Evolutionary conservation across 37 sponge, comb jelly and placozoan genomes (phyloP).

Genomic region (Agelas oroides): DNA sequence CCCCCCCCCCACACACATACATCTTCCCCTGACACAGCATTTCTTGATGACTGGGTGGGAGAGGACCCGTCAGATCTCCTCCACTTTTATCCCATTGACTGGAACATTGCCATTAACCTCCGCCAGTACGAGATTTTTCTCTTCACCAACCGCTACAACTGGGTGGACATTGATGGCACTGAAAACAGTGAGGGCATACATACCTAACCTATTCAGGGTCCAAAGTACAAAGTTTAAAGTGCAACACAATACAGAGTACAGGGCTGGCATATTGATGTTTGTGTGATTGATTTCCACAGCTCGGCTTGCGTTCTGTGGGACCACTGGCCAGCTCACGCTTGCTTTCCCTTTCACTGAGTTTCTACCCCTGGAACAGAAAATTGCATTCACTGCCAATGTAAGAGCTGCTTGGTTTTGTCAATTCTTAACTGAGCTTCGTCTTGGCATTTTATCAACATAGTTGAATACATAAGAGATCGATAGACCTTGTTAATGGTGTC

Average conservation of each 20-base stretch:
- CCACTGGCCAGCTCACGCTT: conserved; percentile 65
- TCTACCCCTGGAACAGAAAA: conserved; percentile 64
- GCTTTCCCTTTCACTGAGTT: conserved; percentile 76
- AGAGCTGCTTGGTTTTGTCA: not conserved
- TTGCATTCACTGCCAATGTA: conserved; percentile 73
- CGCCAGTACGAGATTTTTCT: conserved; percentile 78
- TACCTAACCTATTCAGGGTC: too few relatives aligned
- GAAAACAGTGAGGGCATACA: conserved; percentile 62
- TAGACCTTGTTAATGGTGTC: too few relatives aligned
- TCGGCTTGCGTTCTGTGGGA: conserved; percentile 81
- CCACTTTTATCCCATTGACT: conserved; percentile 77
- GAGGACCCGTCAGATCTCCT: conserved; percentile 69
- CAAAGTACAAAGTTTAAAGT: too few relatives aligned
- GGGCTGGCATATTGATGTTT: too few relatives aligned
- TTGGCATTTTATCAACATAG: too few relatives aligned
- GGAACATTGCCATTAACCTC: conserved; percentile 60
- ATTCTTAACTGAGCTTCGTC: too few relatives aligned
- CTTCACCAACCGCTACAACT: conserved; percentile 82
- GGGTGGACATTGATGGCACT: conserved; percentile 66
- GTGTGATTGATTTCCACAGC: conserved; percentile 14
- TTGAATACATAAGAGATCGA: too few relatives aligned
- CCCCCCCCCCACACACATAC: not conserved
- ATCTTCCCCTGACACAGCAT: conserved; percentile 26
- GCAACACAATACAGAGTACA: too few relatives aligned
- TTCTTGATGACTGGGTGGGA: conserved; percentile 82